phyloP scores from a whole-genome alignment of 1,140 invertebrate genomes.

The Battus philenor region DNA sequence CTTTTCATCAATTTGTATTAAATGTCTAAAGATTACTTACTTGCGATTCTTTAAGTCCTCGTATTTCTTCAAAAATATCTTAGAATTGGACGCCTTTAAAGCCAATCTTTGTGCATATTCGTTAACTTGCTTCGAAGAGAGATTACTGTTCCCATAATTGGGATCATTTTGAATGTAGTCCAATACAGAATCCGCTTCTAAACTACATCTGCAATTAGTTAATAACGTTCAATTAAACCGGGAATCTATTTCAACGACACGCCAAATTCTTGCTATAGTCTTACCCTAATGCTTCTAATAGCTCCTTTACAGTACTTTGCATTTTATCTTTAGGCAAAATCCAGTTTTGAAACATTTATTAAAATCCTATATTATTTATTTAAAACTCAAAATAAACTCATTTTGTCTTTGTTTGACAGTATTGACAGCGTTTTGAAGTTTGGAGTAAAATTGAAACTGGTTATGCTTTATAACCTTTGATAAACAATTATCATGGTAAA shows the following conservation, averaged over 20 bases:
- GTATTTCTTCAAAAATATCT: constrained; percentile 69
- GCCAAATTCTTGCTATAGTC: not conserved
- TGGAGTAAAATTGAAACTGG: too few relatives aligned
- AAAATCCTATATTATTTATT: constrained; percentile 21
- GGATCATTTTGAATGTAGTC: constrained; percentile 73
- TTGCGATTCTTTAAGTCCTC: constrained; percentile 68
- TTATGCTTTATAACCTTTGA: too few relatives aligned
- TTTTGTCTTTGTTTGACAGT: constrained; percentile 10
- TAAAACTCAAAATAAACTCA: constrained; percentile 11
- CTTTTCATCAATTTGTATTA: too few relatives aligned
- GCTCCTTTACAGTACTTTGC: constrained; percentile 70
- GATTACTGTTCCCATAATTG: constrained; percentile 65
- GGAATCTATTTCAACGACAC: not conserved
- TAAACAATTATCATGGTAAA: too few relatives aligned
- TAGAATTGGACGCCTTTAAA: constrained; percentile 57
- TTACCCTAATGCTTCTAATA: constrained; percentile 69
- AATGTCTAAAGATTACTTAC: constrained; percentile 34
- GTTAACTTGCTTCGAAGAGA: constrained; percentile 63
- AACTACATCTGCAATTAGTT: constrained; percentile 65
- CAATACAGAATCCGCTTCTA: constrained; percentile 66
- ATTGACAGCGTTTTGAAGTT: not conserved
- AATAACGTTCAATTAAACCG: constrained; percentile 19
- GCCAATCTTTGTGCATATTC: constrained; percentile 69
- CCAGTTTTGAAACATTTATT: constrained; percentile 65
- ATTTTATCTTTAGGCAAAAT: constrained; percentile 59